phyloP scores from a whole-genome alignment of 2,888 invertebrate genomes.

The Drosophila kanekoi region DNA sequence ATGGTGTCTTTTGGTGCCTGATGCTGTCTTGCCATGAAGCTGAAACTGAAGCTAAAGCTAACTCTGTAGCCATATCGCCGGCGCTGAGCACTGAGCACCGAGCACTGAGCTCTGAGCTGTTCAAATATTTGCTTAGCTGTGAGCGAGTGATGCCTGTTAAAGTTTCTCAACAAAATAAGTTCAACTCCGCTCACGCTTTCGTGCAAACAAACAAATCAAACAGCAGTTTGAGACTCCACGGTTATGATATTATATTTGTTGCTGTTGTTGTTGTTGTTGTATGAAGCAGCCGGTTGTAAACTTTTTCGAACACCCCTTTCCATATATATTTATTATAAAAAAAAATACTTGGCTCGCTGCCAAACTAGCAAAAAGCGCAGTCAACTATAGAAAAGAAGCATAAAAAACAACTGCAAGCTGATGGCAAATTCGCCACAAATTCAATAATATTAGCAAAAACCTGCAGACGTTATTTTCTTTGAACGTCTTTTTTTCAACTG shows the following conservation, averaged over 20 bases:
- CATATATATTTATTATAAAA: background rate
- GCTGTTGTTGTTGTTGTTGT: conserved; percentile 1
- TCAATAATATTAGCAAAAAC: conserved; percentile 58
- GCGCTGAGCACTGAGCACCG: background rate
- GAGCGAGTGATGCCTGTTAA: conserved; percentile 58
- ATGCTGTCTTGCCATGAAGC: conserved; percentile 39
- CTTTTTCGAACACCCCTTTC: conserved; percentile 17
- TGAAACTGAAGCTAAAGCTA: conserved; percentile 7
- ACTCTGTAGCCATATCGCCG: conserved; percentile 24
- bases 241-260: conserved; percentile 50
- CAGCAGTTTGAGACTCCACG: conserved; percentile 59
- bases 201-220: conserved; percentile 70
- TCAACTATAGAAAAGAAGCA: conserved; percentile 48
- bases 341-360: conserved; percentile 44
- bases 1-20: conserved; percentile 47
- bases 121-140: conserved; percentile 77
- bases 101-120: conserved; percentile 64
- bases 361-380: conserved; percentile 61
- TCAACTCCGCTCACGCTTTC: conserved; percentile 56
- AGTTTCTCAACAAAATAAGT: conserved; percentile 65
- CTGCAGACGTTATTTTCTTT: conserved; percentile 30
- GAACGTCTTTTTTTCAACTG: conserved; percentile 30
- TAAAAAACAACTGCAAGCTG: conserved; percentile 30
- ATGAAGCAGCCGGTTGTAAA: conserved; percentile 39
- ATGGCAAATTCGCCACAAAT: conserved; percentile 60